Base-by-base conservation (phyloP, 1,140 invertebrate species). In the Venturia canescens region DNA sequence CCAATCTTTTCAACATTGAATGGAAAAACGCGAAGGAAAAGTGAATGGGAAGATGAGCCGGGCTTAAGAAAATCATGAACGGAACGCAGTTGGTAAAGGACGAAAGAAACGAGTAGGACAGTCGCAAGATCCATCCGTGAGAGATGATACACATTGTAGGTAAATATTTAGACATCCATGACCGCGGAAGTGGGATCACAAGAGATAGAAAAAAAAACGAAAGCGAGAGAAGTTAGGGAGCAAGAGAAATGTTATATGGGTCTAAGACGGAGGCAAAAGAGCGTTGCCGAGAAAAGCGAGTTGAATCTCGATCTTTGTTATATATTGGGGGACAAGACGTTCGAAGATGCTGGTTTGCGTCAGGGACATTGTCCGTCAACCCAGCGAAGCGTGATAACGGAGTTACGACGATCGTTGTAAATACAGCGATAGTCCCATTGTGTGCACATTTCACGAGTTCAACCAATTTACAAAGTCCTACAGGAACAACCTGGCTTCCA, bases 151-250 rank as follows among this genome's bases (percentile, higher is more conserved):
- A 83, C 80, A 88, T 86, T 85, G 86, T 80, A 81, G 82, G 86
- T 88, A 89, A 90, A 90, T 90, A 90, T 90, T 90, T 89, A 88
- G 89, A 90, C 87, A 81, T 84, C 79, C 78, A 53, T 83, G 86
- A 85, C 83, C 83, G 78, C 84, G 78, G 83, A 84, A 85, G 80
- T 82, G 80, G 80, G 79, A 83, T 81, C 78, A 79, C 75, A 23
- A 83, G 63, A 23, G 70, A 69, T 16, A 21, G 27, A 27, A 50
- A 23, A 31, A 26, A 16, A 31, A 69, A 23, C n/a, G 50, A 48
- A 44, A 53, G 18, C 16, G 31, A 48, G 31, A 60, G 75, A 63
- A 69, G 50, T 66, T 29, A 72, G 29, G n/a, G 21, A 27, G n/a
- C 1, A 38, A 70, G 38, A 15, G 77, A 76, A 74, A 74, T 6